Conservation (phyloP, 2,888 invertebrate species). For the Acholoe squamosa region DNA sequence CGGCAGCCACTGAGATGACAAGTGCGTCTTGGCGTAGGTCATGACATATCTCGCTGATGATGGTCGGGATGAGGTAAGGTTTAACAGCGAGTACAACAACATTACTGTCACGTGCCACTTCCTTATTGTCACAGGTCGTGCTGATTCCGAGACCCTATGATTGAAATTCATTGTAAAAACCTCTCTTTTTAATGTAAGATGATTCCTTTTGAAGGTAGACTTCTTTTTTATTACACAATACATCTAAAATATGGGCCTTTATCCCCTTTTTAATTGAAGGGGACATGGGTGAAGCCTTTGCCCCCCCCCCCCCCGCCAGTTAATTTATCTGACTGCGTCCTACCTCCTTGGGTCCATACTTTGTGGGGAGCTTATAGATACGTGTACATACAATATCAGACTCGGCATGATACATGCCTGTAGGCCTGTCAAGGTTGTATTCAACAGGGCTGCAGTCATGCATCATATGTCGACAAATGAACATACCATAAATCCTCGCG, state of each 20-base stretch:
- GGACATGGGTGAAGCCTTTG: no score
- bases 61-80: neutral
- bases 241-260: no score
- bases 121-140: neutral
- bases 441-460: no score
- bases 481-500: neutral
- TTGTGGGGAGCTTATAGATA: no score
- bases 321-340: no score
- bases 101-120: neutral
- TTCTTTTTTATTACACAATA: no score
- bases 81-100: conserved; percentile 23
- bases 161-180: neutral
- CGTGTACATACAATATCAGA: no score
- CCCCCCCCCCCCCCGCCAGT: no score
- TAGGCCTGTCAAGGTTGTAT: neutral
- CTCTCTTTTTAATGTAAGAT: neutral
- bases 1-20: conserved; percentile 42
- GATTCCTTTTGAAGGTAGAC: no score
- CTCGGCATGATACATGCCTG: neutral
- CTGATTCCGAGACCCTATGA: neutral
- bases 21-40: neutral
- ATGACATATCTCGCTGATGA: neutral
- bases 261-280: no score
- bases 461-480: neutral
- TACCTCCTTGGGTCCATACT: no score